Percentiles rank a stretch among this genome's conserved stretches.
These are phyloP conservation scores for Enteromius viviparus DNA, from an alignment of 2,797 vertebrate species.

Conservation along the genomic window DNA sequence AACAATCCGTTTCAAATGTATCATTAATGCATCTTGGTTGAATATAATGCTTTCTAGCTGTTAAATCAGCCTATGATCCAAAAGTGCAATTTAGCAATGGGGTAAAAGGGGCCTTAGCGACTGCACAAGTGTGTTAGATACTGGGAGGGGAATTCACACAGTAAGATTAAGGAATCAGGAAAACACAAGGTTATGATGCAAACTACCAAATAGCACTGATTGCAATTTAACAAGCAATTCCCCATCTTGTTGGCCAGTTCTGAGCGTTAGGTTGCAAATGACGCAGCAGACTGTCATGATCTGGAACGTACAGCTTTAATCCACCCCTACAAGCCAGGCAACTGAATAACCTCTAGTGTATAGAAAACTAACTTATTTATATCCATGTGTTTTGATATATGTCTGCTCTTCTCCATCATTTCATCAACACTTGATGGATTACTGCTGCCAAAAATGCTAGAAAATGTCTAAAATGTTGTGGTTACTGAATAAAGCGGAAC, in stretches of 20 bases:
- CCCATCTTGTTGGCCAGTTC: not conserved
- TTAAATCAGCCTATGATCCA: not conserved
- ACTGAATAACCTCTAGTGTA: not conserved
- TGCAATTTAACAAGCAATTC: constrained; percentile 19
- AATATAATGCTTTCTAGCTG: constrained; percentile 18
- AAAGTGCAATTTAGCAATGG: not conserved
- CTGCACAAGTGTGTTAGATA: constrained; percentile 2
- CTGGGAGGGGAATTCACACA: constrained; percentile 4
- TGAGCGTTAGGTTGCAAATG: not conserved
- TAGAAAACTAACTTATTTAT: not conserved
- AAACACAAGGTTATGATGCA: constrained; percentile 17
- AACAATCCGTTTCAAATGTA: constrained; percentile 30
- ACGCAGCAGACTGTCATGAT: not conserved
- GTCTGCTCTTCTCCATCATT: not conserved
- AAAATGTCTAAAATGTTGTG: constrained; percentile 1
- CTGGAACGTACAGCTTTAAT: not conserved
- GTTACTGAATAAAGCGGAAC: not conserved
- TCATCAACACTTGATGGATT: constrained; percentile 4
- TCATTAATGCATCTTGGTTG: constrained; percentile 25
- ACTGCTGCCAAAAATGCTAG: not conserved
- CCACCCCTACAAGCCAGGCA: not conserved
- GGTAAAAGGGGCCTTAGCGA: constrained; percentile 9
- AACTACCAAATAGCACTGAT: constrained; percentile 16
- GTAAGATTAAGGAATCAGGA: constrained; percentile 28
- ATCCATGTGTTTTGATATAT: not conserved